These are phyloP conservation scores for Crotalus adamanteus DNA, from an alignment of 2,797 vertebrate genomes.

Conservation along the genomic window DNA sequence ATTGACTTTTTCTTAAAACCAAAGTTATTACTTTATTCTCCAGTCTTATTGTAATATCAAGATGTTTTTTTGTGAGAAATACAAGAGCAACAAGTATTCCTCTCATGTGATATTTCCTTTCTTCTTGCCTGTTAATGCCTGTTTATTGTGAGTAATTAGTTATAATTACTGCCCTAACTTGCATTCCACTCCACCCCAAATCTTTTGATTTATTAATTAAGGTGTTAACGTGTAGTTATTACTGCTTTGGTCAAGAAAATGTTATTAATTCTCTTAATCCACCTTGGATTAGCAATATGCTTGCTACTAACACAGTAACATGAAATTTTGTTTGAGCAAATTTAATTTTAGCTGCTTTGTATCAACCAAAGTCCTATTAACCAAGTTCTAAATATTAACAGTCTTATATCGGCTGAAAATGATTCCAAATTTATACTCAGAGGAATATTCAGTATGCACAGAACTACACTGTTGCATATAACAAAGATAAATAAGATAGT, in stretches of 20 bases:
- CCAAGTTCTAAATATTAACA: constrained; percentile 32
- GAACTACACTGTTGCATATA: neutral
- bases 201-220: constrained; percentile 28
- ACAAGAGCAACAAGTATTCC: neutral
- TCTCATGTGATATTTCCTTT: neutral
- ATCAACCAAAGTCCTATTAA: constrained; percentile 11
- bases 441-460: neutral
- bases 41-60: neutral
- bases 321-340: neutral
- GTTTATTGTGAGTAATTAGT: neutral
- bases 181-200: constrained; percentile 12
- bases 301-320: neutral
- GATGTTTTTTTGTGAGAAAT: neutral
- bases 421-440: neutral
- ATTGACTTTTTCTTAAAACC: neutral
- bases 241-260: constrained; percentile 29
- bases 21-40: neutral
- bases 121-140: neutral
- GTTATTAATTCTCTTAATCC: constrained; percentile 16
- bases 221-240: constrained; percentile 17
- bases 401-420: constrained; percentile 1
- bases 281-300: neutral
- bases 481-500: constrained; percentile 7
- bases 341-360: constrained; percentile 5
- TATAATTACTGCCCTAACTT: neutral